A percentile compares a stretch with the other conserved stretches of the same genome.
Evolutionary conservation across 2,113 vertebrate species (phyloP).

Genomic region (Peromyscus leucopus): DNA sequence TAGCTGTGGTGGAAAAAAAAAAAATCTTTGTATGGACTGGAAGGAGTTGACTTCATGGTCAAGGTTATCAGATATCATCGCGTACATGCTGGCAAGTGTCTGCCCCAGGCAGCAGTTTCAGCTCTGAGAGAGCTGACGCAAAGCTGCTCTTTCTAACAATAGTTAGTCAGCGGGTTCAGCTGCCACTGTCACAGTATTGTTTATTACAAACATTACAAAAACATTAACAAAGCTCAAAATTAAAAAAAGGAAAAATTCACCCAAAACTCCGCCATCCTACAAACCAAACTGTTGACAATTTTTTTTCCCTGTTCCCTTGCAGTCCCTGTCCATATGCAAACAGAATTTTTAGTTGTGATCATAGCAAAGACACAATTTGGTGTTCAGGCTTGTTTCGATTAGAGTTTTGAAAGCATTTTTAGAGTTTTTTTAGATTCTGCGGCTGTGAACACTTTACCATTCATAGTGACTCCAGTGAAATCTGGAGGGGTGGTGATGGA

Average conservation of each 20-base stretch:
- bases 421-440: not conserved
- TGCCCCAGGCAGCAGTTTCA: conserved; percentile 52
- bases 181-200: conserved; percentile 74
- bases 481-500: not conserved
- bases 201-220: conserved; percentile 81
- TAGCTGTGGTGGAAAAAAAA: not conserved
- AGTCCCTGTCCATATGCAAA: conserved; percentile 79
- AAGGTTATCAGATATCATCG: conserved; percentile 37
- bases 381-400: conserved; percentile 61
- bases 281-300: conserved; percentile 80
- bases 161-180: conserved; percentile 79
- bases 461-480: not conserved
- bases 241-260: conserved; percentile 74
- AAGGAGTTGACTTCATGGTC: conserved; percentile 26
- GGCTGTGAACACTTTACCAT: not conserved
- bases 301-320: conserved; percentile 73
- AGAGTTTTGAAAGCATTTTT: conserved; percentile 17
- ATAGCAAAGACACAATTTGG: conserved; percentile 60
- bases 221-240: conserved; percentile 77
- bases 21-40: not conserved
- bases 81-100: conserved; percentile 6
- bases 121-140: conserved; percentile 43
- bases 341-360: conserved; percentile 71
- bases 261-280: conserved; percentile 78
- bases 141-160: conserved; percentile 79